A percentile compares a stretch with the other conserved stretches of the same genome.
phyloP scores from a whole-genome alignment of 2,113 vertebrate genomes.

The Callopanchax toddi region DNA sequence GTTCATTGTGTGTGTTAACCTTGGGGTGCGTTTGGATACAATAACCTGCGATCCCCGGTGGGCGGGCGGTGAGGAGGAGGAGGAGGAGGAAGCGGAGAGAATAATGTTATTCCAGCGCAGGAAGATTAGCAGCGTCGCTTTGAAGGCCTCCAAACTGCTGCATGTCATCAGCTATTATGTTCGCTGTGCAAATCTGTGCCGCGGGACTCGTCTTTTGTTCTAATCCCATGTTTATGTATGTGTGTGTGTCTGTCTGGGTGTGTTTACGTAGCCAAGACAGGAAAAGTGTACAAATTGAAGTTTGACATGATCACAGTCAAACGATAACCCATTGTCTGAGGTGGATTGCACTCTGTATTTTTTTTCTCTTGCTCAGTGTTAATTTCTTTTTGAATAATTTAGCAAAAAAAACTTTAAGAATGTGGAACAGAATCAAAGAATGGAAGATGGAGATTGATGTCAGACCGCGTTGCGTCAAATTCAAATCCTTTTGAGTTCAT shows the following conservation, averaged over 20 bases:
- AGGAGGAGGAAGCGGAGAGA: constrained; percentile 26
- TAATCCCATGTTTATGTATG: constrained; percentile 26
- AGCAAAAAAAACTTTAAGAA: neutral
- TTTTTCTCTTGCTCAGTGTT: neutral
- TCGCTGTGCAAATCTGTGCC: constrained; percentile 31
- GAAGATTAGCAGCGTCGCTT: constrained; percentile 46
- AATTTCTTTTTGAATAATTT: neutral
- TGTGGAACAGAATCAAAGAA: neutral
- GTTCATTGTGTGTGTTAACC: constrained; percentile 26
- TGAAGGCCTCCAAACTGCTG: constrained; percentile 44
- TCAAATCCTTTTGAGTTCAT: neutral
- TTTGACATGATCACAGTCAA: constrained; percentile 1
- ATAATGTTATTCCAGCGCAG: constrained; percentile 40
- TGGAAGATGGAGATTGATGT: neutral
- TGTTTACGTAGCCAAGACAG: constrained; percentile 10
- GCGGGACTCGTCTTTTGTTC: constrained; percentile 50
- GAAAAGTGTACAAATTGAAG: neutral
- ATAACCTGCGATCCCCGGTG: constrained; percentile 34
- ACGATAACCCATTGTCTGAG: constrained; percentile 14
- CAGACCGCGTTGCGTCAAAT: neutral
- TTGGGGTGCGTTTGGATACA: constrained; percentile 29
- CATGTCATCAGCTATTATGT: constrained; percentile 50
- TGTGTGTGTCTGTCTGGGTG: neutral
- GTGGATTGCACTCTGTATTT: neutral
- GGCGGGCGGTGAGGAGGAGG: constrained; percentile 22